A percentile compares a stretch with the other conserved stretches of the same genome.
phyloP scores from a whole-genome alignment of 2,113 vertebrate genomes.

The Arizona elegans region DNA sequence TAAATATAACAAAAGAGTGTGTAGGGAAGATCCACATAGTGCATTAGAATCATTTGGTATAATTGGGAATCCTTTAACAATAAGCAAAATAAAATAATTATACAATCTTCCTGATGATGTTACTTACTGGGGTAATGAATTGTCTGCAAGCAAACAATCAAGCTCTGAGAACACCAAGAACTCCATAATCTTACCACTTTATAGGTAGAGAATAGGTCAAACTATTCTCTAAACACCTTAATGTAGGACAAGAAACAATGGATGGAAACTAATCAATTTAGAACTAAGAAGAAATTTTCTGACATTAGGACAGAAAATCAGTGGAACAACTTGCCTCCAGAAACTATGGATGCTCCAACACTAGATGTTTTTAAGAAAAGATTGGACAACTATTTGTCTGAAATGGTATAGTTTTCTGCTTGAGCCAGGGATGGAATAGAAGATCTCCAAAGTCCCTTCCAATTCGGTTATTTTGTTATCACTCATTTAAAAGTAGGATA shows the following conservation, averaged over 20 bases:
- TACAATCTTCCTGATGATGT: neutral
- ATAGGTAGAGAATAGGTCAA: neutral
- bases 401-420: neutral
- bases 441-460: neutral
- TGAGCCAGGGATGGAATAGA: neutral
- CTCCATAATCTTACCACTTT: neutral
- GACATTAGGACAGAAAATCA: neutral
- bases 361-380: neutral
- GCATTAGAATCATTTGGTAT: neutral
- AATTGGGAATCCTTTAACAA: neutral
- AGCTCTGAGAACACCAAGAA: neutral
- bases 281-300: neutral
- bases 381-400: neutral
- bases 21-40: neutral
- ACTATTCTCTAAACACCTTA: neutral
- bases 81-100: neutral
- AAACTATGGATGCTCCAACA: neutral
- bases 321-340: neutral
- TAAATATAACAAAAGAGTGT: neutral
- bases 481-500: neutral
- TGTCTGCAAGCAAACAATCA: neutral
- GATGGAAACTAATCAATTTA: neutral
- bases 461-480: neutral
- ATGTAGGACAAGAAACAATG: neutral
- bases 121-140: neutral